A percentile compares a stretch with the other conserved stretches of the same genome.
These are phyloP conservation scores for Malthinus seriepunctatus DNA, from an alignment of 2,888 invertebrate genomes.

Conservation along the genomic window DNA sequence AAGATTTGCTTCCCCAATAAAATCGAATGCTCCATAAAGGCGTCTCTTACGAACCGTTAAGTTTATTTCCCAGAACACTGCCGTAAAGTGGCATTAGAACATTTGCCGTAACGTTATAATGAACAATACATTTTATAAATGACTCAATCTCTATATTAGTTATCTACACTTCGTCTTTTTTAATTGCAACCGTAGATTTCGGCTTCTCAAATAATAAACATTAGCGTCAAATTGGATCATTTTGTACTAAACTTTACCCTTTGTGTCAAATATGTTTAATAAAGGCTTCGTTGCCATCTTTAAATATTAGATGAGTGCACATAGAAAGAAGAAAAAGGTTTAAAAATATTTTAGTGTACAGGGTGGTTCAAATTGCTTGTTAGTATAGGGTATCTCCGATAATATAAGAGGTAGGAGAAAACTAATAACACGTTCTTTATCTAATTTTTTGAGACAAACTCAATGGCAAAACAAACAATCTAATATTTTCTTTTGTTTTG, in stretches of 20 bases:
- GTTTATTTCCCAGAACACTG: constrained; percentile 28
- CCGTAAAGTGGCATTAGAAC: constrained; percentile 23
- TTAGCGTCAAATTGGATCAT: constrained; percentile 1
- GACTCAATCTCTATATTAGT: constrained; percentile 16
- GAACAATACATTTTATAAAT: constrained; percentile 28
- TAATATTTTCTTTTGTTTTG: no score
- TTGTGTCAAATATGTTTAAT: neutral
- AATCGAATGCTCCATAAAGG: constrained; percentile 30
- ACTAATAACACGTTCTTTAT: no score
- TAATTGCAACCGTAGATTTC: constrained; percentile 4
- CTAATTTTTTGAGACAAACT: no score
- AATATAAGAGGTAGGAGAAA: no score
- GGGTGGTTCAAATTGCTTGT: no score
- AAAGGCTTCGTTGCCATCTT: no score
- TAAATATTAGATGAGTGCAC: no score
- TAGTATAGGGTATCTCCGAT: no score
- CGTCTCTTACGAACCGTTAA: constrained; percentile 30
- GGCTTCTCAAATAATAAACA: constrained; percentile 5
- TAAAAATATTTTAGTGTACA: no score
- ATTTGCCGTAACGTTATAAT: constrained; percentile 25
- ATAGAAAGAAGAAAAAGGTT: no score
- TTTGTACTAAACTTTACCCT: neutral
- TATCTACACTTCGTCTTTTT: constrained; percentile 8
- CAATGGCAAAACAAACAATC: no score
- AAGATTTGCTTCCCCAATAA: constrained; percentile 29